Conservation (phyloP, 2,113 vertebrate genomes). For the Etheostoma cragini region DNA sequence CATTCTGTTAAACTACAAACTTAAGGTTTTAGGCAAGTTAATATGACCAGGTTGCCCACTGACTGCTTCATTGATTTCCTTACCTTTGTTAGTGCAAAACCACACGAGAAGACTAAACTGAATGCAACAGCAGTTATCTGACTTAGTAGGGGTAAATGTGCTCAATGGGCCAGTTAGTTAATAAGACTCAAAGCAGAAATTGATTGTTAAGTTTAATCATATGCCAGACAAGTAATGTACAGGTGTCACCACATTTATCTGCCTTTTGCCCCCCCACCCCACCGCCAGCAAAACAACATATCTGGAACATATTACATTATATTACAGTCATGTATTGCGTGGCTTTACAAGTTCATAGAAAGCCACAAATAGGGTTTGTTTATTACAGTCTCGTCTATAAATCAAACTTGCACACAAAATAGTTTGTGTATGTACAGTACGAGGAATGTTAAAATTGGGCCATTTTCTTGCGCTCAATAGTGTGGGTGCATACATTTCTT, state of each 20-base stretch:
- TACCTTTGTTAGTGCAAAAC: neutral
- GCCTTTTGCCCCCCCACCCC: neutral
- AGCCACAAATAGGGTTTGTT: neutral
- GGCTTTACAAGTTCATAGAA: neutral
- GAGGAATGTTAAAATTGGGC: neutral
- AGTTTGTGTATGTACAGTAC: neutral
- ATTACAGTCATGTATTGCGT: neutral
- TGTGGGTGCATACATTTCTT: too few species aligned
- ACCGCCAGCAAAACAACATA: neutral
- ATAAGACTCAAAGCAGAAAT: neutral
- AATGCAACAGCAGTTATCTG: neutral
- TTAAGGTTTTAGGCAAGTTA: neutral
- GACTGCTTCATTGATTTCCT: neutral
- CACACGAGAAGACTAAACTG: neutral
- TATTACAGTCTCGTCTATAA: neutral
- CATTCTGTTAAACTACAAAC: neutral
- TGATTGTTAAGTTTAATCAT: neutral
- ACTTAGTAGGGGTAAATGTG: neutral
- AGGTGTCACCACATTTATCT: neutral
- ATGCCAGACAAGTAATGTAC: neutral
- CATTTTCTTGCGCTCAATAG: neutral
- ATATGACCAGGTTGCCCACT: neutral
- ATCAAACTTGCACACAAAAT: neutral
- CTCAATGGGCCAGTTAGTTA: neutral
- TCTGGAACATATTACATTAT: too few species aligned